These are phyloP conservation scores for Phyllotreta cruciferae DNA, from an alignment of 2,888 invertebrate species.

Conservation along the genomic window DNA sequence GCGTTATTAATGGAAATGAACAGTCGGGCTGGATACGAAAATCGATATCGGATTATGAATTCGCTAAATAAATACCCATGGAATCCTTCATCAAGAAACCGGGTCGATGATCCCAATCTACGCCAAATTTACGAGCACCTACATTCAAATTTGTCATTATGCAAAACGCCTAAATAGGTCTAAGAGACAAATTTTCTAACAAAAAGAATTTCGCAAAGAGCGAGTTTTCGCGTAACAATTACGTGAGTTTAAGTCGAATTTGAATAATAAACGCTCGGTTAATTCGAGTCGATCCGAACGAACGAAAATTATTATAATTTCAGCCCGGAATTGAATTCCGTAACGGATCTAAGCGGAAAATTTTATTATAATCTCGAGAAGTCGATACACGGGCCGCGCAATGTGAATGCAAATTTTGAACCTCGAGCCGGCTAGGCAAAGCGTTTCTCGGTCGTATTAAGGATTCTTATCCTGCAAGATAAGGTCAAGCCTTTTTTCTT, in stretches of 20 bases:
- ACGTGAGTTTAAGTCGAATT: too few species aligned
- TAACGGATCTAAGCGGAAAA: conserved; percentile 38
- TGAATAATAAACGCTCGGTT: too few species aligned
- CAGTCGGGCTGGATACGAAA: conserved; percentile 14
- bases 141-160: too few species aligned
- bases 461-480: not conserved
- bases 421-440: conserved; percentile 20
- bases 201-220: too few species aligned
- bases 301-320: conserved; percentile 21
- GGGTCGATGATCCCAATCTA: not conserved
- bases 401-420: conserved; percentile 36
- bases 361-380: conserved; percentile 41
- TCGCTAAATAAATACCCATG: conserved; percentile 17
- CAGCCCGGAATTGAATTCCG: conserved; percentile 42
- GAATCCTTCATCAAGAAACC: conserved; percentile 20
- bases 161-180: not conserved
- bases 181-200: not conserved
- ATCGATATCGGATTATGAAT: conserved; percentile 25
- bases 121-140: too few species aligned
- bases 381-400: conserved; percentile 27
- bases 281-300: too few species aligned
- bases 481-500: too few species aligned
- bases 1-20: conserved; percentile 19
- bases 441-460: conserved; percentile 16
- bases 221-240: too few species aligned